phyloP scores from a whole-genome alignment of 2,888 invertebrate genomes.

The Trachelus stipa region DNA sequence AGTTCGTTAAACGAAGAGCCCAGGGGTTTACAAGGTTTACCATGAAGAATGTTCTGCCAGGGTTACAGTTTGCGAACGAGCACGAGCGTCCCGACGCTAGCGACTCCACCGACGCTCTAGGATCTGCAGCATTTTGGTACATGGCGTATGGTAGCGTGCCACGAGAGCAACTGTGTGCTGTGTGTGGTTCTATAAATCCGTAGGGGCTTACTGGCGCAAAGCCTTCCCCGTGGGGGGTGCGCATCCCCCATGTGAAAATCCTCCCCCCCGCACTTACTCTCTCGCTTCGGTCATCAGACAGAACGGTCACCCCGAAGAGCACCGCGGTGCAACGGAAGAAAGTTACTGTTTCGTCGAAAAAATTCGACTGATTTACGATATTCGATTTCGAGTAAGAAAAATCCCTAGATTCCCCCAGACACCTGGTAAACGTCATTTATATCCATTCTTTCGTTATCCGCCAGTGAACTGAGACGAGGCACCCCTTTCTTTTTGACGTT shows the following conservation, averaged over 20 bases:
- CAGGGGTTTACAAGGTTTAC: conserved; percentile 16
- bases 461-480: neutral
- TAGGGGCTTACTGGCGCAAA: conserved; percentile 67
- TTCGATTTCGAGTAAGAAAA: neutral
- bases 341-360: neutral
- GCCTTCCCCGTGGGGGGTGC: conserved; percentile 64
- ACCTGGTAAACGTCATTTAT: neutral
- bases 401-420: neutral
- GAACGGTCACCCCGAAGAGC: conserved; percentile 18
- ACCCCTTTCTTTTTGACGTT: neutral
- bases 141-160: conserved; percentile 53
- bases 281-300: conserved; percentile 25
- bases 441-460: neutral
- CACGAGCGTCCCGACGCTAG: neutral
- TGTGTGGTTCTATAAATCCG: conserved; percentile 67
- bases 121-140: conserved; percentile 59
- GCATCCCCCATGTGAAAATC: conserved; percentile 36
- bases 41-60: conserved; percentile 27
- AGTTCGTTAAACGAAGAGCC: conserved; percentile 38
- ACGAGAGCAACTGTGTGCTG: conserved; percentile 45
- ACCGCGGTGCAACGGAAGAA: neutral
- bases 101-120: conserved; percentile 23
- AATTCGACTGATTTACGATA: neutral
- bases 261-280: conserved; percentile 24
- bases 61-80: conserved; percentile 32